A percentile compares a stretch with the other conserved stretches of the same genome.
phyloP scores from a whole-genome alignment of 1,140 invertebrate species.

The Trachelipus rathkii region DNA sequence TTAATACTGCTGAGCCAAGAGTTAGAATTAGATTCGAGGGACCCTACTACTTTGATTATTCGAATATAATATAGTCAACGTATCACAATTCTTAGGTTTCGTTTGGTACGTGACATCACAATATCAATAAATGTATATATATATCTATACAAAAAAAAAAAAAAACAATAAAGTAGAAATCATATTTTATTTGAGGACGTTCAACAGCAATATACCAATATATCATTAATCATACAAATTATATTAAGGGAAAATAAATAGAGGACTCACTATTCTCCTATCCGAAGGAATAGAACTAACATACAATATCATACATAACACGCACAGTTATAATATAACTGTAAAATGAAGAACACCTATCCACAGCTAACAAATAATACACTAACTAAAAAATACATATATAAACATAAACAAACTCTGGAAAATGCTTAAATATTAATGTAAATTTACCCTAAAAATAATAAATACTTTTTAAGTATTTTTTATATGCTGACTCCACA shows the following conservation, averaged over 20 bases:
- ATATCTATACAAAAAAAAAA: slow-evolving; percentile 50
- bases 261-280: slow-evolving; percentile 47
- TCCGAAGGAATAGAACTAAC: slow-evolving; percentile 64
- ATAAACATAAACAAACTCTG: too few species aligned
- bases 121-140: slow-evolving; percentile 72
- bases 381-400: slow-evolving; percentile 90
- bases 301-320: slow-evolving; percentile 96
- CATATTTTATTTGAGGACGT: neutral
- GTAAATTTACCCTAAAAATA: too few species aligned
- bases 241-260: neutral
- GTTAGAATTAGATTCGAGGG: slow-evolving; percentile 72
- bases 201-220: neutral
- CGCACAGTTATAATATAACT: slow-evolving; percentile 85
- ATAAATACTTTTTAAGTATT: too few species aligned
- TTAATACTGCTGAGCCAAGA: slow-evolving; percentile 71
- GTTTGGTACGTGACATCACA: slow-evolving; percentile 68
- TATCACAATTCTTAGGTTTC: too few species aligned
- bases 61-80: slow-evolving; percentile 67
- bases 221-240: neutral
- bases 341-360: slow-evolving; percentile 96
- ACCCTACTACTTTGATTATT: slow-evolving; percentile 80
- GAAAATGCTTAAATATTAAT: too few species aligned
- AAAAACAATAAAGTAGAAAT: neutral
- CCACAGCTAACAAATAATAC: too few species aligned
- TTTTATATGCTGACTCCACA: neutral